Conservation (phyloP, 2,113 vertebrate species). For the Phainopepla nitens region DNA sequence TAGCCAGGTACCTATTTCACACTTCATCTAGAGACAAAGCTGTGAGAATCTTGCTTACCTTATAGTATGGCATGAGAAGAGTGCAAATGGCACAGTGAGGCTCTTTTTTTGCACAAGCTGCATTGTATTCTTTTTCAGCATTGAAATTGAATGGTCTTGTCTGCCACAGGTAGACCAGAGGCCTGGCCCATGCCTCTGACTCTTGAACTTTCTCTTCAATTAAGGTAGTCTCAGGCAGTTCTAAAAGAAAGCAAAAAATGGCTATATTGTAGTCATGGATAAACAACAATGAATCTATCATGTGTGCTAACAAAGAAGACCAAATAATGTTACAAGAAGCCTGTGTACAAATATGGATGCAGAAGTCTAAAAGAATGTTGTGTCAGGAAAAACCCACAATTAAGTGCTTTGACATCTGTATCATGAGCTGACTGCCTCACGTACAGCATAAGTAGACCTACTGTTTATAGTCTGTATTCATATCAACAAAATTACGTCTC, state of each 20-base stretch:
- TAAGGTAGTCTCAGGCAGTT: conserved; percentile 75
- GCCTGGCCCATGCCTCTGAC: conserved; percentile 88
- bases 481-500: not conserved
- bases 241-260: conserved; percentile 61
- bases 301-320: not conserved
- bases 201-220: conserved; percentile 81
- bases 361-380: not conserved
- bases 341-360: not conserved
- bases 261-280: not conserved
- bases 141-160: conserved; percentile 78
- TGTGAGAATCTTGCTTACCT: conserved; percentile 72
- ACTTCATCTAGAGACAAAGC: not conserved
- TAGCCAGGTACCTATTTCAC: not conserved
- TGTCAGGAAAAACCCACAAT: not conserved
- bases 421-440: not conserved
- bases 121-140: conserved; percentile 90
- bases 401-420: not conserved
- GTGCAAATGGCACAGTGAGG: conserved; percentile 92
- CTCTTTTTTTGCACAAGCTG: conserved; percentile 75
- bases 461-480: not conserved
- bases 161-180: conserved; percentile 91
- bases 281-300: not conserved
- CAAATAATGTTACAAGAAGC: not conserved
- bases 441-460: not conserved
- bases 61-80: conserved; percentile 92